phyloP scores from a whole-genome alignment of 2,888 invertebrate species.

The Physocephala rufipes region DNA sequence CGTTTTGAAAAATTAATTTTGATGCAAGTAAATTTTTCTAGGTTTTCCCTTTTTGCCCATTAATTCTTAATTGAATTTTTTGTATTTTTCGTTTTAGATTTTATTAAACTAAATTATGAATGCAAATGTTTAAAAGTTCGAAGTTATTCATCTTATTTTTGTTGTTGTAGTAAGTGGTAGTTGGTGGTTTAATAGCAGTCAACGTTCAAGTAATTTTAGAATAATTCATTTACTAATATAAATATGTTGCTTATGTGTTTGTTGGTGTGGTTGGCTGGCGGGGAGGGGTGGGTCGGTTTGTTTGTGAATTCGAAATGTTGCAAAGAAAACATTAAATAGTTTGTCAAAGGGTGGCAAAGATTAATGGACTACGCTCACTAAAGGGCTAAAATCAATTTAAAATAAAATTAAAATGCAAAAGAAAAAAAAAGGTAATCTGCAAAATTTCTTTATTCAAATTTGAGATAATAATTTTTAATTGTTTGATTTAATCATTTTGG shows the following conservation, averaged over 20 bases:
- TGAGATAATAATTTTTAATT: too few relatives aligned
- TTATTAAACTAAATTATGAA: neutral
- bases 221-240: slow-evolving; percentile 6
- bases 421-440: too few relatives aligned
- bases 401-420: too few relatives aligned
- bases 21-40: neutral
- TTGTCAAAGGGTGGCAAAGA: too few relatives aligned
- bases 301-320: too few relatives aligned
- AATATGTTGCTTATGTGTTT: neutral
- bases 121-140: neutral
- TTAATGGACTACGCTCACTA: too few relatives aligned
- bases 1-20: neutral
- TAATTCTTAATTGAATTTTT: neutral
- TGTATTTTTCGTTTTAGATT: neutral
- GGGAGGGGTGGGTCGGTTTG: too few relatives aligned
- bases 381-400: too few relatives aligned
- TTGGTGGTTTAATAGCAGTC: slow-evolving; percentile 32
- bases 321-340: too few relatives aligned
- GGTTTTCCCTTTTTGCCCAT: neutral
- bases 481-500: too few relatives aligned
- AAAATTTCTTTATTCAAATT: too few relatives aligned
- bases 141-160: neutral
- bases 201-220: slow-evolving; percentile 31
- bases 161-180: slow-evolving; percentile 11
- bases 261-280: too few relatives aligned